Conservation (phyloP, 2,113 vertebrate species). For the Grammomys dolichurus region DNA sequence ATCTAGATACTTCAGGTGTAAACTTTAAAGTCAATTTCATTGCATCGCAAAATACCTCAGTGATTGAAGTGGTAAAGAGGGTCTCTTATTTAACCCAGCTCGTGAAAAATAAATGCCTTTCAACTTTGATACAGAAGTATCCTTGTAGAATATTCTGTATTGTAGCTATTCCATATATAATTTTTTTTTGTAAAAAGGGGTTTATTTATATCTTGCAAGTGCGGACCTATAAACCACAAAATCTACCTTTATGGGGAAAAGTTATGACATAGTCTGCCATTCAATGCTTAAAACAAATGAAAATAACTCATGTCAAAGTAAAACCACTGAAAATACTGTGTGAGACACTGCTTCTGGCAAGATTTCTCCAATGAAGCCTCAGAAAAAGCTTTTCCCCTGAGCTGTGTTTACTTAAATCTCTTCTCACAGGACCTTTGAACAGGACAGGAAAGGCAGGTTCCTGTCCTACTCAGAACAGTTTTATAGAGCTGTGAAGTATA, state of each 20-base stretch:
- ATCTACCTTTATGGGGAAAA: slow-evolving; percentile 59
- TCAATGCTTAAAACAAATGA: slow-evolving; percentile 32
- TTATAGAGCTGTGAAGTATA: slow-evolving; percentile 40
- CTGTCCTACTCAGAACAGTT: slow-evolving; percentile 12
- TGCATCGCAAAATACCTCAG: background rate
- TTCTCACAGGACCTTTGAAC: slow-evolving; percentile 56
- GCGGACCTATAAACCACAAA: slow-evolving; percentile 41
- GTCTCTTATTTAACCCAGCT: slow-evolving; percentile 34
- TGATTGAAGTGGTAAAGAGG: background rate
- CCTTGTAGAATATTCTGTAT: background rate
- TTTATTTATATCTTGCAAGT: slow-evolving; percentile 28
- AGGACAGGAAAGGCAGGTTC: slow-evolving; percentile 59
- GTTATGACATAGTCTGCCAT: slow-evolving; percentile 46
- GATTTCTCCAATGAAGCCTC: slow-evolving; percentile 52
- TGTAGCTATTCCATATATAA: background rate
- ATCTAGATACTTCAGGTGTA: background rate
- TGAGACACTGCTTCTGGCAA: background rate
- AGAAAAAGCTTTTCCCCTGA: slow-evolving; percentile 41
- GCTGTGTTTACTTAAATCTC: slow-evolving; percentile 65
- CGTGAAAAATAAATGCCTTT: slow-evolving; percentile 50
- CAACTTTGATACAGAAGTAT: slow-evolving; percentile 36
- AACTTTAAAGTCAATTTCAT: background rate
- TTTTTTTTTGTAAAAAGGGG: background rate
- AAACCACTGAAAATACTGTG: slow-evolving; percentile 50
- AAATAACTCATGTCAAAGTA: slow-evolving; percentile 34